Evolutionary conservation across 2,888 invertebrate species (phyloP), one percentile per base, ranked within the genome.

Genomic region (Drosophila buzzatii): DNA sequence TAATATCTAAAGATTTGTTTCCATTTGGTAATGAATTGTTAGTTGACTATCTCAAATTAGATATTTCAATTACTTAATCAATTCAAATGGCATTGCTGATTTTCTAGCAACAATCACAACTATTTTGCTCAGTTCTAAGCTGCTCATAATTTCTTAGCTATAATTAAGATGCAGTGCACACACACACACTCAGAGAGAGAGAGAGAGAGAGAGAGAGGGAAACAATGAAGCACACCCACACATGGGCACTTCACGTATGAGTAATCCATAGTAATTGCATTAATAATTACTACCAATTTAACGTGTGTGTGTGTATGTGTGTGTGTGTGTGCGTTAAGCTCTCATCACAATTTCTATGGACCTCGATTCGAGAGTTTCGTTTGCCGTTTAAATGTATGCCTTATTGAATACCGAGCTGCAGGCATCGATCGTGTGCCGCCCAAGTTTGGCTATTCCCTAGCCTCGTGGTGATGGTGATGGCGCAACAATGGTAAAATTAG

Each of bases 401-500:
- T 31, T 14, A 42, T 42, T 49, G 35, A 37, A 16, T 44, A 18
- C 41, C 8, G 8, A 14, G 14, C 9, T 8, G 2, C 44, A 69
- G 44, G 23, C 51, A 68, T 70, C 68, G 68, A 70, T 68, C 59
- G 58, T 23, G 16, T 2, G 39, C 0, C n/a, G 5, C 33, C 7
- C 33, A 39, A 39, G 49, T 51, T 61, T 56, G 55, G 14, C 66
- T 45, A 52, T 39, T 52, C 62, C 49, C 47, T 20, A 49, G 55
- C 23, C 45, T 37, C 27, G 14, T 1, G 53, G 44, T 14, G 27
- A 27, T 10, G 23, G 45, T 20, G 52, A 12, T 31, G 45, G 14
- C 41, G 45, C 63, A 82, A 88, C 73, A 86, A 83, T 73, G 71
- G 64, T 62, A 51, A 89, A 85, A 89, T 90, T 88, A 90, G 84